phyloP scores from a whole-genome alignment of 2,888 invertebrate genomes.

The Eulithis testata region DNA sequence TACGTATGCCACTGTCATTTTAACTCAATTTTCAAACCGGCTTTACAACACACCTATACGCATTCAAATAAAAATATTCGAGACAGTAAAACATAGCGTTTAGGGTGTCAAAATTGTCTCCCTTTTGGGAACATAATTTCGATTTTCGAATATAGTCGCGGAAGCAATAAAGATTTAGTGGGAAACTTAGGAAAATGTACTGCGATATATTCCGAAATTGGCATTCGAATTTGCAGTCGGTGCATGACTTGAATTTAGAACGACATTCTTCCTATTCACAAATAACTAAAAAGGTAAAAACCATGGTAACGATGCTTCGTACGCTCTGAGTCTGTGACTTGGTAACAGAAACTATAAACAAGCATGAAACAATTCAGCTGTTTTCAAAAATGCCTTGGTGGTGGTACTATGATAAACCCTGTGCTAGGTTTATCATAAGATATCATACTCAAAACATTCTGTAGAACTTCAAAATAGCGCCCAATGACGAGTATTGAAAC shows the following conservation, averaged over 20 bases:
- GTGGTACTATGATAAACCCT: too few relatives aligned
- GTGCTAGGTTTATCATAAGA: too few relatives aligned
- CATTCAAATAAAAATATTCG: constrained; percentile 78
- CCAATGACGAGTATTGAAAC: constrained; percentile 24
- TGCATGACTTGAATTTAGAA: constrained; percentile 36
- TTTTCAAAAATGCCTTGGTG: too few relatives aligned
- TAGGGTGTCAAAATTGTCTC: constrained; percentile 74
- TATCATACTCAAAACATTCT: too few relatives aligned
- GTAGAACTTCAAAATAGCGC: too few relatives aligned
- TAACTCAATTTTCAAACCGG: constrained; percentile 81
- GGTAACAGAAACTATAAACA: too few relatives aligned
- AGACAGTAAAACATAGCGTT: constrained; percentile 75
- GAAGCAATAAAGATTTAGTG: constrained; percentile 71
- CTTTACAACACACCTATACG: constrained; percentile 46
- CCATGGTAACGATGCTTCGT: not conserved
- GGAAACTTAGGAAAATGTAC: constrained; percentile 59
- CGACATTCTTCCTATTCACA: constrained; percentile 20
- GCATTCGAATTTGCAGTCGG: constrained; percentile 37
- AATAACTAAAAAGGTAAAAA: constrained; percentile 22
- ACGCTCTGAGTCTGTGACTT: not conserved
- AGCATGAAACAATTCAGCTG: too few relatives aligned
- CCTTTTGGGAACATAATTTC: constrained; percentile 63
- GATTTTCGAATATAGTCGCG: constrained; percentile 71
- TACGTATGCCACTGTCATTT: constrained; percentile 83
- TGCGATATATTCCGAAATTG: constrained; percentile 36